Base-by-base conservation (phyloP, 2,113 vertebrate genomes). In the Oxyruncus cristatus region DNA sequence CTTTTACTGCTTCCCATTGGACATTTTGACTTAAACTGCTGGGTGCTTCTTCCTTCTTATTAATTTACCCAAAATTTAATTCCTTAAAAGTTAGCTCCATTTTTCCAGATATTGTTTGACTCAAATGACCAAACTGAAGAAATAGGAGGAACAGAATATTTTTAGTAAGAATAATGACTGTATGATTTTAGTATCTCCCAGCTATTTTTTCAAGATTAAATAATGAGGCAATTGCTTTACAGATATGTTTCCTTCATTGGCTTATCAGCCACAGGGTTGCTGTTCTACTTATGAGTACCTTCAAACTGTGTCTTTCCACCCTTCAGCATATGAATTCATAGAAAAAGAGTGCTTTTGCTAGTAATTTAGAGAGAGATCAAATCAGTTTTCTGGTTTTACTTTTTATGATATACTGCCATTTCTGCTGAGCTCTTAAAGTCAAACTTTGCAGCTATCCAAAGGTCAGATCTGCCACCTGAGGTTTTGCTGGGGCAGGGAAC, bases 341-440 rank as follows among this genome's bases (percentile, higher is more conserved):
- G 79, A 88, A 93, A 63, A 85, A 71, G 15, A 14, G 8, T 77
- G 20, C 3, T 63, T 89, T 63, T 80, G 49, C 24, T 74, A 39
- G 37, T 63, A 50, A 72, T 88, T 12, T 24, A 37, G 27, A 77
- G 84, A 37, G n/a, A 96, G 90, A 95, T 94, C 63, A 88, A 89
- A 80, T 44, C 1, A 1, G 21, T 55, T 76, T 83, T 77, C 63
- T 63, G 47, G 1, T 50, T 88, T 47, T 70, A 28, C 47, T 79
- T 68, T 14, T 2, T 33, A 47, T 49, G n/a, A 56, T 53, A 75
- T 12, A 49, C 15, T 83, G 19, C 30, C 7, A 23, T 90, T 95
- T 93, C 72, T 93, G 85, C 52, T 80, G 76, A 94, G 11, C 47
- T 96, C 24, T 85, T 88, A 83, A 73, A 85, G 74, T 80, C n/a